Base-by-base conservation (phyloP, 2,797 vertebrate species). In the Melanotaenia maccullochi region DNA sequence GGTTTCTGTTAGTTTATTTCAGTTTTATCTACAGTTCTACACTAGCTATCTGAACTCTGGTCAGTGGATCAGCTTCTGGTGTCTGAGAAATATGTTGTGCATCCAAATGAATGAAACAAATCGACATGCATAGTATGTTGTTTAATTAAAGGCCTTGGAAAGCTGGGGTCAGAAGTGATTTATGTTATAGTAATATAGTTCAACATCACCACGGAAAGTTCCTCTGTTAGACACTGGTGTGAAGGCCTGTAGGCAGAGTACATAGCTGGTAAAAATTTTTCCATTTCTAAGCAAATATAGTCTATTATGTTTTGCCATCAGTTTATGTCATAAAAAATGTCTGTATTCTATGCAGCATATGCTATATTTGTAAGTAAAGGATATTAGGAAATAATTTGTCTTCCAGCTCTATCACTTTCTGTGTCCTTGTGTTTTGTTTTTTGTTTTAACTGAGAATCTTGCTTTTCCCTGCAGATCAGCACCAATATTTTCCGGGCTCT, bases 401-500 rank as follows among this genome's bases (percentile, higher is more conserved):
- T 12, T n/a, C 30, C 6, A 20, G 13, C 57, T 68, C 20, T 25
- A 7, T 59, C 28, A 61, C 3, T 16, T 60, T 49, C 11, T 8
- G 49, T 28, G 13, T 25, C 57, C 30, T 38, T 22, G 28, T 13
- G 56, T 67, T 47, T 44, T 0, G 14, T 22, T 40, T 55, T 30
- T 5, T 12, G 25, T 64, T 35, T 55, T 52, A 14, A 11, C 42
- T 35, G 36, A 9, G 5, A 22, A 16, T 52, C 25, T 58, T 60
- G 40, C 38, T 80, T 77, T 67, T 85, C 85, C n/a, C n/a, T 85
- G 8, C 93, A 98, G 97, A 97, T 99, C 88, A 92, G 90, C 86
- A 96, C 95, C 91, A 99, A 99, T 85, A 96, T 99, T 91, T 99
- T 99, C 90, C 94, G 97, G 87, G 97, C 96, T 47, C 97, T 99